These are phyloP conservation scores for Illadopsis cleaveri DNA, from an alignment of 2,113 vertebrate genomes.

Conservation along the genomic window DNA sequence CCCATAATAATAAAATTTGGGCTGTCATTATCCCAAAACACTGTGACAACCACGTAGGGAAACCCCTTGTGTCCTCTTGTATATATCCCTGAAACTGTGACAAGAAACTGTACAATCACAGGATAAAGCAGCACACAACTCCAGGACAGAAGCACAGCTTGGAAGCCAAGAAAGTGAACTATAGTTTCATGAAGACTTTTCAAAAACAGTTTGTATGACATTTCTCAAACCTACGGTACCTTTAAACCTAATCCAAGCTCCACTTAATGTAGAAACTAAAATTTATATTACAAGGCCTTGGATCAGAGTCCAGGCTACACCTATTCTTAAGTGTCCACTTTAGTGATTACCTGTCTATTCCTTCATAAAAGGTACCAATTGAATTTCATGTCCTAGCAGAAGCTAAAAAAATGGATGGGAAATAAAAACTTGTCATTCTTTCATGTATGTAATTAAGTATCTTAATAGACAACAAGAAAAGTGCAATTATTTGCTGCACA, in stretches of 20 bases:
- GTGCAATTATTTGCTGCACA: neutral
- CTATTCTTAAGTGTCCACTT: neutral
- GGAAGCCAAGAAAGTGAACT: neutral
- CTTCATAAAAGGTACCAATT: neutral
- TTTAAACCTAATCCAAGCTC: neutral
- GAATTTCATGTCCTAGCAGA: neutral
- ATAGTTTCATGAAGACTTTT: neutral
- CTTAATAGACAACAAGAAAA: neutral
- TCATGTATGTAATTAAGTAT: neutral
- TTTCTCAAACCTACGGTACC: neutral
- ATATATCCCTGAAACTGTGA: neutral
- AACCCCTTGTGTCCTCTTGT: neutral
- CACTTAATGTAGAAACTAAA: neutral
- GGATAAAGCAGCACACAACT: neutral
- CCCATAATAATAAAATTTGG: neutral
- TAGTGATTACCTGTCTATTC: neutral
- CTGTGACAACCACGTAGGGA: accelerated
- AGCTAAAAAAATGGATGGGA: neutral
- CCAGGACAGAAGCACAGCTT: neutral
- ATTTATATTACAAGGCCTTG: neutral
- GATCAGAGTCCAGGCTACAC: neutral
- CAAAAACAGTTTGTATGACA: neutral
- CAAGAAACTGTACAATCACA: neutral
- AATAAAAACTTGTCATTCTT: neutral
- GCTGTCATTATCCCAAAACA: neutral